These are phyloP conservation scores for Danio aesculapii DNA, from an alignment of 2,797 vertebrate genomes.

Conservation along the genomic window DNA sequence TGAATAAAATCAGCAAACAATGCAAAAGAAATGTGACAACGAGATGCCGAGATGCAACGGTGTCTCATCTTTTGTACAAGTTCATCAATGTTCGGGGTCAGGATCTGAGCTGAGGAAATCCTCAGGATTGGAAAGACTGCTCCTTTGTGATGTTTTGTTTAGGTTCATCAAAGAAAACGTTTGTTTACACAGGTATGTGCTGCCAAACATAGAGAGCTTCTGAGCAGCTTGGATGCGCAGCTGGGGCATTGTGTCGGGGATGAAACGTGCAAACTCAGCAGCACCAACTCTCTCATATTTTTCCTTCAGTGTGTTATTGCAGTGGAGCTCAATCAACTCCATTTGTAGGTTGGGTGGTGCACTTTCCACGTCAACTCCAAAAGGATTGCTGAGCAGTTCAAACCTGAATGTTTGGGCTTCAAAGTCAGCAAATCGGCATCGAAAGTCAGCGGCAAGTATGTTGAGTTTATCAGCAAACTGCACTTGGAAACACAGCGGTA, in stretches of 20 bases:
- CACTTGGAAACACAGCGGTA: neutral
- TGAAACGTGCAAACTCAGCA: neutral
- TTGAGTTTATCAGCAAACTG: neutral
- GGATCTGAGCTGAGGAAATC: neutral
- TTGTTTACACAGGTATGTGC: neutral
- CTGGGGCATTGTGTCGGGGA: neutral
- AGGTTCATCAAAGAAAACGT: neutral
- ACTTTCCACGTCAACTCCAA: neutral
- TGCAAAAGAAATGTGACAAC: too few relatives aligned
- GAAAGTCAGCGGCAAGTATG: too few relatives aligned
- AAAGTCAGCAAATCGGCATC: too few relatives aligned
- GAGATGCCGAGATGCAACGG: too few relatives aligned
- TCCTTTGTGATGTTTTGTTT: neutral
- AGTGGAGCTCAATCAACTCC: neutral
- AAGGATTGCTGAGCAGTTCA: neutral
- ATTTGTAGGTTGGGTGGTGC: neutral
- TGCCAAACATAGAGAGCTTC: neutral
- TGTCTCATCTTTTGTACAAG: neutral
- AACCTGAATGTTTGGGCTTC: neutral
- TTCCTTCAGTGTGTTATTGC: neutral
- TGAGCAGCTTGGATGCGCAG: neutral
- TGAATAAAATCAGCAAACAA: too few relatives aligned
- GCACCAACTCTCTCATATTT: neutral
- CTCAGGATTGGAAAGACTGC: neutral
- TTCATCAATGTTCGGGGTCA: constrained; percentile 2